Evolutionary conservation across 1,140 invertebrate species (phyloP), one percentile per base, ranked within the genome.

Genomic region (Scylla paramamosain): DNA sequence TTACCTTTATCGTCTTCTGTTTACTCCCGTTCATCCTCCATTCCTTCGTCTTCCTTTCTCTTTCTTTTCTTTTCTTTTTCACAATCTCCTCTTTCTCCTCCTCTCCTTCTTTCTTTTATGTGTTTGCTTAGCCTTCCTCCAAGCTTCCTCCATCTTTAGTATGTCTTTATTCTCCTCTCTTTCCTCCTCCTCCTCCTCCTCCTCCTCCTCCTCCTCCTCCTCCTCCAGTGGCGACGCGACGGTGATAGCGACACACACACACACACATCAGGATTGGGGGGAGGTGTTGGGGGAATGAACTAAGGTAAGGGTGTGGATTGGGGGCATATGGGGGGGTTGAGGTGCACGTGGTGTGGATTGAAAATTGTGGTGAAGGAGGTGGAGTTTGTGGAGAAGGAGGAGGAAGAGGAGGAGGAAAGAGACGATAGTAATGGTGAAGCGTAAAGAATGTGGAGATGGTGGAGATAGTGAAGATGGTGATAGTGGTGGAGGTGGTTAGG

Each of bases 401-500:
- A 83, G 77, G 7, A 29, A n/a, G n/a, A n/a, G 7, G 20, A 29
- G 7, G 77, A 83, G 77, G 7, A 29, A n/a, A n/a, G n/a, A n/a
- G n/a, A n/a, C n/a, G n/a, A n/a, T n/a, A n/a, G n/a, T n/a, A n/a
- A n/a, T n/a, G n/a, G n/a, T n/a, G n/a, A n/a, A n/a, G n/a, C n/a
- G 39, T 39, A 1, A 6, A 39, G 39, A 6, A 39, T 1, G 39
- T 39, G 39, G 77, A n/a, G 77, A 3, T 25, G 1, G 2, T 83
- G 7, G 20, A 7, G 20, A 7, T 12, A n/a, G 7, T 87, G 20
- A 29, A 83, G 77, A 83, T 90, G 77, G 7, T 2, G 89, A 52
- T 12, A 45, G 86, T 32, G 32, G 86, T 32, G 86, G 86, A 29
- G 86, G 84, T 86, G 84, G 84, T 14, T 39, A 48, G 88, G 48